These are phyloP conservation scores for Aspidoscelis tigris DNA, from an alignment of 2,113 vertebrate species.

Conservation along the genomic window DNA sequence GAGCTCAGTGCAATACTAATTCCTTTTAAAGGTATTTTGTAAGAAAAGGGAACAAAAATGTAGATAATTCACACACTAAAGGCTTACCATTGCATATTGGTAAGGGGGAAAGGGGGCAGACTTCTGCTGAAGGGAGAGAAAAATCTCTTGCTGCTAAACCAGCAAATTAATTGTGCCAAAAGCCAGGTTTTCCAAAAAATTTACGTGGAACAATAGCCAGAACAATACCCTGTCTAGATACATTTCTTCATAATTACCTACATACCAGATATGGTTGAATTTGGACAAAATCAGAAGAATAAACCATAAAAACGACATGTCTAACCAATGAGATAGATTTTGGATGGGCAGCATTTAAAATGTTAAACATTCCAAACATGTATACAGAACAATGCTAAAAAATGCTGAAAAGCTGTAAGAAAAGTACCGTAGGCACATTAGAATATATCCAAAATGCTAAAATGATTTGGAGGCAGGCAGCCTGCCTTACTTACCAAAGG, in stretches of 20 bases:
- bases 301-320: not conserved
- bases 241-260: constrained; percentile 6
- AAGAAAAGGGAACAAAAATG: not conserved
- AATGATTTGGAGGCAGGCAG: constrained; percentile 15
- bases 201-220: constrained; percentile 2
- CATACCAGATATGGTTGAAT: not conserved
- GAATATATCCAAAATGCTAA: constrained; percentile 47
- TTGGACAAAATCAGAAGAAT: not conserved
- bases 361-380: not conserved
- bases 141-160: not conserved
- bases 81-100: not conserved
- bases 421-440: not conserved
- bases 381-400: constrained; percentile 2
- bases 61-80: not conserved
- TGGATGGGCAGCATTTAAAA: constrained; percentile 11
- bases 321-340: not conserved
- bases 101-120: too few relatives aligned
- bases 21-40: not conserved
- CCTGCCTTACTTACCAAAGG: constrained; percentile 91
- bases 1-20: not conserved
- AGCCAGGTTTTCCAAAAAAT: not conserved
- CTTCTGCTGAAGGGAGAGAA: not conserved
- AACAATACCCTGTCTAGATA: not conserved
- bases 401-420: not conserved
- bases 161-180: not conserved